Evolutionary conservation across 2,797 vertebrate genomes (phyloP).

Genomic region (Monodelphis domestica): DNA sequence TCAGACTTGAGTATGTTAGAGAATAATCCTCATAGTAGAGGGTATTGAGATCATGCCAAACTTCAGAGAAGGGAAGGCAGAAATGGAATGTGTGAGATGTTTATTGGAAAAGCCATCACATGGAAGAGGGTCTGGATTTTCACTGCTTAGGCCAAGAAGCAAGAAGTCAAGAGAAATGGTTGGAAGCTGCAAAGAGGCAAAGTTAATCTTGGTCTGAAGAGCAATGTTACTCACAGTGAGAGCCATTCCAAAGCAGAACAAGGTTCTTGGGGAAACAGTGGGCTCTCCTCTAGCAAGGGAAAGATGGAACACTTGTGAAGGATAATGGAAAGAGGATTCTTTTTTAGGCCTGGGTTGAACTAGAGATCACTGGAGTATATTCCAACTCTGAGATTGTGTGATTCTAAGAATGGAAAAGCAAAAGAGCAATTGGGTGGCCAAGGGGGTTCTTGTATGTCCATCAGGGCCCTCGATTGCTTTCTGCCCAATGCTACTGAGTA

Average conservation of each 20-base stretch:
- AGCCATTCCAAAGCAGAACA: background rate
- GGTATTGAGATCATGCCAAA: background rate
- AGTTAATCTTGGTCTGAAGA: background rate
- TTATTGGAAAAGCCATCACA: background rate
- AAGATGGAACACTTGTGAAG: background rate
- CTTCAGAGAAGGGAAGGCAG: background rate
- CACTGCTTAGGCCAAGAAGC: background rate
- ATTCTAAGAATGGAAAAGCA: background rate
- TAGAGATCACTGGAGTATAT: background rate
- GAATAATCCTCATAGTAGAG: background rate
- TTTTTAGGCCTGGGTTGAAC: background rate
- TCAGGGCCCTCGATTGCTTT: background rate
- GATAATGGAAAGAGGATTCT: background rate
- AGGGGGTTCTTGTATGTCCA: background rate
- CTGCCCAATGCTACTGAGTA: background rate
- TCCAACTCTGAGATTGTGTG: background rate
- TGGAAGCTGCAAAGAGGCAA: background rate
- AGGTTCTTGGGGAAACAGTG: background rate
- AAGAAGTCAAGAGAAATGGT: background rate
- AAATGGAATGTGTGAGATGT: background rate
- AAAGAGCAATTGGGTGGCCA: background rate
- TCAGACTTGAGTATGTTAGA: background rate
- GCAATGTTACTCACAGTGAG: background rate
- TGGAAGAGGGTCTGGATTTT: background rate
- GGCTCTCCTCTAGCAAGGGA: background rate